A percentile compares a stretch with the other conserved stretches of the same genome.
phyloP scores from a whole-genome alignment of 2,888 invertebrate genomes.

The Dryadula phaetusa region DNA sequence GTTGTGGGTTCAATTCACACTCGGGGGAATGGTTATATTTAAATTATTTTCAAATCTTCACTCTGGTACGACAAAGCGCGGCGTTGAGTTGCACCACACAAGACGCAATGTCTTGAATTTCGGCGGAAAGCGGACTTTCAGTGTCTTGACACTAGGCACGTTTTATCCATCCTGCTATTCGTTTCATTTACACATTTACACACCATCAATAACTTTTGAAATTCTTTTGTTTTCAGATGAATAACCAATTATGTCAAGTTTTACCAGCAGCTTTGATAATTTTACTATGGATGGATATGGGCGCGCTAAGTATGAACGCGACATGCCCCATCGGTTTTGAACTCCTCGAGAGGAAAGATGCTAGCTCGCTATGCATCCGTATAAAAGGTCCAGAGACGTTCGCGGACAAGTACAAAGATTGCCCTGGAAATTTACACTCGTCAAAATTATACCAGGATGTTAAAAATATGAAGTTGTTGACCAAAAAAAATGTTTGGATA shows the following conservation, averaged over 20 bases:
- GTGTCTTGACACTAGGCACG: too few relatives aligned
- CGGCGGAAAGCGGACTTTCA: too few relatives aligned
- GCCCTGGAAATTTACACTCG: slow-evolving; percentile 69
- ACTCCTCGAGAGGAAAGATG: slow-evolving; percentile 54
- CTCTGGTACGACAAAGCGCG: too few relatives aligned
- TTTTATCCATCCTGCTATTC: too few relatives aligned
- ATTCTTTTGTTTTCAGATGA: slow-evolving; percentile 38
- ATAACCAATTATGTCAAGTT: background rate
- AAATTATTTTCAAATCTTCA: too few relatives aligned
- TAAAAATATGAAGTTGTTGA: slow-evolving; percentile 55
- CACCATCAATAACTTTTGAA: too few relatives aligned
- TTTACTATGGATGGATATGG: slow-evolving; percentile 26
- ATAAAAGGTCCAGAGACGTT: slow-evolving; percentile 70
- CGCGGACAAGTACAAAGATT: slow-evolving; percentile 66
- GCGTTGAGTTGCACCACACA: too few relatives aligned
- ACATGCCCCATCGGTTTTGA: slow-evolving; percentile 72
- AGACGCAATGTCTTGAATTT: too few relatives aligned
- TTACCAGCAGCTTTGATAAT: slow-evolving; percentile 29
- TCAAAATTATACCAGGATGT: slow-evolving; percentile 56
- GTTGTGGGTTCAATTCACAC: too few relatives aligned
- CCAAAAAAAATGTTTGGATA: slow-evolving; percentile 66
- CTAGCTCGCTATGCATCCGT: slow-evolving; percentile 65
- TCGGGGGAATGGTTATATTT: too few relatives aligned
- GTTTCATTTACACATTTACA: too few relatives aligned
- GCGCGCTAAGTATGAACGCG: slow-evolving; percentile 19